Conservation (phyloP, 1,140 invertebrate genomes). For the Steinernema feltiae region DNA sequence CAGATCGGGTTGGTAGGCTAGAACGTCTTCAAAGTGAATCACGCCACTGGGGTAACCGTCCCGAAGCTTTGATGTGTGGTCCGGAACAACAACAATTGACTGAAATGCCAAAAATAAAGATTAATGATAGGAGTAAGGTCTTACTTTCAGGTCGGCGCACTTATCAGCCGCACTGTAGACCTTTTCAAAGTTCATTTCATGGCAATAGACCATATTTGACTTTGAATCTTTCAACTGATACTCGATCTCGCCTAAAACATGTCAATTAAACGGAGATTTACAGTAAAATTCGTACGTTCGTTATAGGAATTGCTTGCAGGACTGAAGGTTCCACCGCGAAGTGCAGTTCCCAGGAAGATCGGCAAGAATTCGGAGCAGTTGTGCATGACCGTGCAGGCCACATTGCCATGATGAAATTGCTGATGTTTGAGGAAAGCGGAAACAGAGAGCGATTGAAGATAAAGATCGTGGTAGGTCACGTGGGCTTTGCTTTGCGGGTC, state of each 20-base stretch:
- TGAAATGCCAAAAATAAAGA: background rate
- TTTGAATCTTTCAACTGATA: background rate
- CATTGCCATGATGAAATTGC: background rate
- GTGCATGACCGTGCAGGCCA: background rate
- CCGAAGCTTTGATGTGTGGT: background rate
- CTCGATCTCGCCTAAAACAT: background rate
- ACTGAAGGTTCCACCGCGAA: background rate
- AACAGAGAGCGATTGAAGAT: background rate
- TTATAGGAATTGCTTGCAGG: background rate
- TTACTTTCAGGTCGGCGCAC: background rate
- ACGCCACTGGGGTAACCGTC: background rate
- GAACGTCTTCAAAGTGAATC: background rate
- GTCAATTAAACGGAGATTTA: background rate
- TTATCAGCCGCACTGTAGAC: background rate
- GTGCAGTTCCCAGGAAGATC: background rate
- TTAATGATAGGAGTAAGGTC: background rate
- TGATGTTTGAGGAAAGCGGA: background rate
- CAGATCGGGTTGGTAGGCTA: background rate
- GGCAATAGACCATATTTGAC: background rate
- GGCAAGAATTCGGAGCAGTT: background rate
- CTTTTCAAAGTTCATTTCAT: background rate
- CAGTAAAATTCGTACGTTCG: background rate
- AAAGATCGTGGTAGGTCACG: background rate
- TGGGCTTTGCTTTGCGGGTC: background rate
- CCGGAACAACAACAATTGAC: background rate